Conservation (phyloP, 1,140 invertebrate genomes). For the Bombyx mori region DNA sequence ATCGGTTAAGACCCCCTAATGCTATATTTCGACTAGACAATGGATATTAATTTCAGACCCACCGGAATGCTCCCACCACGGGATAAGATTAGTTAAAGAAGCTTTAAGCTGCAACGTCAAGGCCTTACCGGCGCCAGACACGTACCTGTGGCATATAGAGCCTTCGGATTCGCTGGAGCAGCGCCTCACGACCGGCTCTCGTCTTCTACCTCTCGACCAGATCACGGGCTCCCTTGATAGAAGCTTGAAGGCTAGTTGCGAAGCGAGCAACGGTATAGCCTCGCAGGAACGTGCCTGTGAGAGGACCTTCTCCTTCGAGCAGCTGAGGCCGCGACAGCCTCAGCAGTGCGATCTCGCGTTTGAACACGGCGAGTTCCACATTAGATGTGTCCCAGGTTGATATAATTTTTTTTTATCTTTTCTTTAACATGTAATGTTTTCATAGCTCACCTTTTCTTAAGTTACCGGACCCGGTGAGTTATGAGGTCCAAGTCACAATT, state of each 20-base stretch:
- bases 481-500: no score
- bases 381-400: constrained; percentile 54
- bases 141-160: constrained; percentile 59
- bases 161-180: constrained; percentile 45
- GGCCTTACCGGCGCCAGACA: constrained; percentile 44
- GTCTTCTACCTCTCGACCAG: constrained; percentile 40
- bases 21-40: background rate
- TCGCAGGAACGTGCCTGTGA: constrained; percentile 50
- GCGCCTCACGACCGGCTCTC: constrained; percentile 51
- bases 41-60: constrained; percentile 32
- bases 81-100: constrained; percentile 44
- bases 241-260: constrained; percentile 40
- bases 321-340: constrained; percentile 45
- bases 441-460: background rate
- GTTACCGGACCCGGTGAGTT: no score
- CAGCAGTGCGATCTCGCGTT: constrained; percentile 54
- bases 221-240: constrained; percentile 42
- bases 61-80: constrained; percentile 44
- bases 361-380: constrained; percentile 54
- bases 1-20: no score
- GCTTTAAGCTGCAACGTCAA: constrained; percentile 46
- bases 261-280: constrained; percentile 50
- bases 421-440: background rate
- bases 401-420: background rate
- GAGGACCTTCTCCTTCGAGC: constrained; percentile 38